Evolutionary conservation across 2,797 vertebrate genomes (phyloP).

Genomic region (Neosilurus mollespiculum): DNA sequence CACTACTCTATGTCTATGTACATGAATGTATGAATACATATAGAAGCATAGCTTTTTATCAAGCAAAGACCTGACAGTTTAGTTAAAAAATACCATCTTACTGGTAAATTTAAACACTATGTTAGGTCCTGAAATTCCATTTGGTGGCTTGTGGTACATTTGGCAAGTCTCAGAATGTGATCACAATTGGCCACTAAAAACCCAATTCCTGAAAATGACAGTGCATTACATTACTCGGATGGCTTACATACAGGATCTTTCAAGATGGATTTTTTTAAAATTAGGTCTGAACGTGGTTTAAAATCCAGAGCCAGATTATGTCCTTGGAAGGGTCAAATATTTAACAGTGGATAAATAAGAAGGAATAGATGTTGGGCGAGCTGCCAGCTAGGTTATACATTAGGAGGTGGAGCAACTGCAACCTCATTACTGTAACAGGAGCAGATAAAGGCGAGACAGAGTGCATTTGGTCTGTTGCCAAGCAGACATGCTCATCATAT

Average conservation of each 20-base stretch:
- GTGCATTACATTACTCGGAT: neutral
- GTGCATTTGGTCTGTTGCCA: conserved; percentile 33
- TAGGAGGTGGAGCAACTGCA: neutral
- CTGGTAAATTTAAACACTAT: neutral
- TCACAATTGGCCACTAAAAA: neutral
- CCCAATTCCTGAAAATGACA: neutral
- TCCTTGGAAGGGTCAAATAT: conserved; percentile 1
- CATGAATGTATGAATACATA: neutral
- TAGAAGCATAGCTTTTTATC: neutral
- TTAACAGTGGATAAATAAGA: neutral
- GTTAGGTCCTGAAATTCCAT: neutral
- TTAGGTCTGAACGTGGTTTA: neutral
- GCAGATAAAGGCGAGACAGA: conserved; percentile 32
- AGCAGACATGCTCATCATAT: conserved; percentile 22
- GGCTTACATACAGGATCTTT: neutral
- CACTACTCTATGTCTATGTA: neutral
- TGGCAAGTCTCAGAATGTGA: neutral
- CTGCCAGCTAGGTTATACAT: conserved; percentile 24
- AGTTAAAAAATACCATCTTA: neutral
- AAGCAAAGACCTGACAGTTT: neutral
- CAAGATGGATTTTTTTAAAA: neutral
- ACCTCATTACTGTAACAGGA: conserved; percentile 32
- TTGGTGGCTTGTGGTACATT: neutral
- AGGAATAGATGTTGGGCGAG: conserved; percentile 16
- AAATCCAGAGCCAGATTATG: conserved; percentile 11